Evolutionary conservation across 2,888 invertebrate species (phyloP), one percentile per base, ranked within the genome.

Genomic region (Eristalinus sepulchralis): DNA sequence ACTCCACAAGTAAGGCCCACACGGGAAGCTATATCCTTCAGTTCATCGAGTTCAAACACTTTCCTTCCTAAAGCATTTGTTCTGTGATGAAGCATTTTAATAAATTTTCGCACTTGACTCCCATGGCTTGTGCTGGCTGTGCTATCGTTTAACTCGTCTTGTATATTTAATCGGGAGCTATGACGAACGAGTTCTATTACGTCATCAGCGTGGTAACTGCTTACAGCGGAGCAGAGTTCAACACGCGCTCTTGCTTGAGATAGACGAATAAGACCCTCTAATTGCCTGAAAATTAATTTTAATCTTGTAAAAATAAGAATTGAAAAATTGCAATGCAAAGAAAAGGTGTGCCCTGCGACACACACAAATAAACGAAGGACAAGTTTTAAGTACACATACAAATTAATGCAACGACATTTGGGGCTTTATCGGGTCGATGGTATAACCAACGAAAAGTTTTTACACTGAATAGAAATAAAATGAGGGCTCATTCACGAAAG

Each of bases 201-300:
- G 91, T 98, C 98, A 1, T 47, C 47, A 17, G 47, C 17, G 8
- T 47, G 47, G 1, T 47, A 8, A 8, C 8, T 47, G 17, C 8
- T 47, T 2, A 47, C 47, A 6, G 47, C 95, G 92, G 96, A 96
- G 86, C 98, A 93, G 83, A 99, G 93, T 91, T 98, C 98, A 0
- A 96, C 92, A 90, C 97, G 96, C 0, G 98, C 98, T 91, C 98
- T 94, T 17, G 98, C 98, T 95, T 97, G 90, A 20, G 98, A 96
- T 17, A 98, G 93, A 89, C 98, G 93, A 82, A 98, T 96, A 85
- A 98, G 94, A 0, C 97, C 98, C 92, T 98, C 97, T 10, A 98
- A 93, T 91, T 98, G 98, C 62, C 98, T 94, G 62, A 85, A 89
- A 88, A 13, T 10, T 47, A 66, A 24, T 24, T 24, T 57, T 1